Conservation (phyloP, 37 sponge, comb jelly and placozoan species). For the Crambe crambe region DNA sequence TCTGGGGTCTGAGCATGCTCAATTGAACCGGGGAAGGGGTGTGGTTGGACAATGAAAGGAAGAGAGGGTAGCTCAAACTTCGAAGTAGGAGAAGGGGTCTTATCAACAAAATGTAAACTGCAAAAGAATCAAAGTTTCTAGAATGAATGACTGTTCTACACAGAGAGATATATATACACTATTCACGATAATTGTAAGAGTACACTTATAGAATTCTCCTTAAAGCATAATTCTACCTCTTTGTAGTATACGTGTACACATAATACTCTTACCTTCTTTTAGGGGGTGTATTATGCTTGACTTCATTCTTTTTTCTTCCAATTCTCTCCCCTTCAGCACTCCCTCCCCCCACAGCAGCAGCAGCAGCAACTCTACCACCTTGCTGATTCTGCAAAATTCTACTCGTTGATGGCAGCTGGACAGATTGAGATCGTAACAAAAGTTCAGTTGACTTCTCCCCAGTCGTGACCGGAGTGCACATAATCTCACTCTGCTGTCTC, state of each 20-base stretch:
- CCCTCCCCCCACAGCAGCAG: not conserved
- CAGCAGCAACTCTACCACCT: not conserved
- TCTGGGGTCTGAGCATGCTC: not conserved
- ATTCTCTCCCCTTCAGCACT: not conserved
- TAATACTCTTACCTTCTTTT: not conserved
- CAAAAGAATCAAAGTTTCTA: too few relatives aligned
- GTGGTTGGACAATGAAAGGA: constrained; percentile 8
- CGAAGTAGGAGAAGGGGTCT: constrained; percentile 41
- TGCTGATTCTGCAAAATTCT: not conserved
- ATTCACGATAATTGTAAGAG: too few relatives aligned
- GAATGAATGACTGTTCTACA: too few relatives aligned
- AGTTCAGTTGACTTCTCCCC: not conserved
- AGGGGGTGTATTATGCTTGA: not conserved
- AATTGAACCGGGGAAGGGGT: not conserved
- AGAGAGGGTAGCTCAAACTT: constrained; percentile 11
- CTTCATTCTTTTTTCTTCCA: not conserved
- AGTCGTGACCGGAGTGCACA: not conserved
- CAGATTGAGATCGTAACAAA: not conserved
- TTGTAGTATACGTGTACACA: too few relatives aligned
- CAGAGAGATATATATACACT: too few relatives aligned
- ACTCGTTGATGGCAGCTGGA: not conserved
- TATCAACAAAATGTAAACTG: constrained; percentile 19
- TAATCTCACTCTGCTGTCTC: not conserved
- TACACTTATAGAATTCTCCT: too few relatives aligned
- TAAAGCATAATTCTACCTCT: too few relatives aligned